A percentile compares a stretch with the other conserved stretches of the same genome.
These are phyloP conservation scores for Rhea pennata DNA, from an alignment of 2,113 vertebrate species.

Conservation along the genomic window DNA sequence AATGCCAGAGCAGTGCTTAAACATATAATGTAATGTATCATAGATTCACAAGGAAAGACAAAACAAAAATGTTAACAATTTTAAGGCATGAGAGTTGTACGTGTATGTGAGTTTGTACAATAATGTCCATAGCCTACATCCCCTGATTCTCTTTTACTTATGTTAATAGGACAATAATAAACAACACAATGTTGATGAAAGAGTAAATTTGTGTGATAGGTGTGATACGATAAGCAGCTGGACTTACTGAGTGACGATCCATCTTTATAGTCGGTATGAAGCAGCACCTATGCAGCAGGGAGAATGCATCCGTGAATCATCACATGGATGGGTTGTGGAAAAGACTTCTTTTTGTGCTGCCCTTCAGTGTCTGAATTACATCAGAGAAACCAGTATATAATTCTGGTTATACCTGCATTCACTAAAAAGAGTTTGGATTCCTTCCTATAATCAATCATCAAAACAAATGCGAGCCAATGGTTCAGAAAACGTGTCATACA, in stretches of 20 bases:
- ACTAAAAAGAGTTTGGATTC: not conserved
- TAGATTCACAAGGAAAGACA: not conserved
- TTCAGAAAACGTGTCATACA: not conserved
- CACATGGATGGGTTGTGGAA: accelerated
- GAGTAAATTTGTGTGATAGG: not conserved
- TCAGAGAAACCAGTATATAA: not conserved
- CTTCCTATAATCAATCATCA: not conserved
- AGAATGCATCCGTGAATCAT: not conserved
- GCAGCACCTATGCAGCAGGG: too few species aligned
- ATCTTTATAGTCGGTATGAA: not conserved
- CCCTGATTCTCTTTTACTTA: not conserved
- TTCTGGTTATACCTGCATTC: not conserved
- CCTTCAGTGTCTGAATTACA: not conserved
- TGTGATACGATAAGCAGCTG: not conserved
- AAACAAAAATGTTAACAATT: not conserved
- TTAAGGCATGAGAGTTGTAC: not conserved
- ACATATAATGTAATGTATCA: not conserved
- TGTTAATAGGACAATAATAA: not conserved
- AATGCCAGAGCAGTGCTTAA: not conserved
- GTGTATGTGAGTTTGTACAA: too few species aligned
- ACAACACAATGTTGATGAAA: not conserved
- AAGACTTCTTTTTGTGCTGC: not conserved
- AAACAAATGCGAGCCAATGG: not conserved
- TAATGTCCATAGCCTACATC: not conserved
- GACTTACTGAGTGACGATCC: not conserved